Percentiles rank a stretch among this genome's conserved stretches.
These are phyloP conservation scores for Glaucopsyche alexis DNA, from an alignment of 2,888 invertebrate species.

Conservation along the genomic window DNA sequence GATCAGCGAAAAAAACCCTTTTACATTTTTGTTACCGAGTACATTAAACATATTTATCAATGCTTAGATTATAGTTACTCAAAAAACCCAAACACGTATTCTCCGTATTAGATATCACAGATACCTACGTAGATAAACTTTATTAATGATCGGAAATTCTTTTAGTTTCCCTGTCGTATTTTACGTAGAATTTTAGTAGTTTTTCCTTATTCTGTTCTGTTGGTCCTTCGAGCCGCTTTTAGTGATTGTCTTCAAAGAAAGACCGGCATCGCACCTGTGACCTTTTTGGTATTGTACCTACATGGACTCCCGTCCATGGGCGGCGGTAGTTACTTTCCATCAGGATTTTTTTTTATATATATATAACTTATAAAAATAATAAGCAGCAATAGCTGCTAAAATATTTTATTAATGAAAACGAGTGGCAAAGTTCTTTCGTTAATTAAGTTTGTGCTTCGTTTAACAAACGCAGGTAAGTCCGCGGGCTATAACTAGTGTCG, in stretches of 20 bases:
- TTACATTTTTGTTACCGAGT: background rate
- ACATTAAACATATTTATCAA: background rate
- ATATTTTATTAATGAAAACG: too few relatives aligned
- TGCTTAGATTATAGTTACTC: background rate
- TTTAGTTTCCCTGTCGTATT: background rate
- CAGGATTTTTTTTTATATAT: too few relatives aligned
- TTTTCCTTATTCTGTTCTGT: background rate
- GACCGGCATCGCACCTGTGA: too few relatives aligned
- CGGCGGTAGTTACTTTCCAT: too few relatives aligned
- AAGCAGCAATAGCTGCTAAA: too few relatives aligned
- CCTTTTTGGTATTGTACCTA: too few relatives aligned
- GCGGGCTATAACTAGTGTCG: background rate
- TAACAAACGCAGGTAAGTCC: background rate
- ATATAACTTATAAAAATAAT: too few relatives aligned
- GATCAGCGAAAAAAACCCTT: constrained; percentile 4
- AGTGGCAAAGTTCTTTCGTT: too few relatives aligned
- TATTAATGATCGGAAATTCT: constrained; percentile 5
- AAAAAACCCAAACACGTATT: background rate
- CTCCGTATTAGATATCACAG: background rate
- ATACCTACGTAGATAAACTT: background rate
- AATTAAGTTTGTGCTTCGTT: background rate
- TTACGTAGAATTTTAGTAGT: background rate
- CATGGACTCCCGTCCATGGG: too few relatives aligned
- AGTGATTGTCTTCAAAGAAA: too few relatives aligned
- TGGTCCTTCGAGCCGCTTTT: background rate